Base-by-base conservation (phyloP, 1,140 invertebrate species). In the Danaus plexippus region DNA sequence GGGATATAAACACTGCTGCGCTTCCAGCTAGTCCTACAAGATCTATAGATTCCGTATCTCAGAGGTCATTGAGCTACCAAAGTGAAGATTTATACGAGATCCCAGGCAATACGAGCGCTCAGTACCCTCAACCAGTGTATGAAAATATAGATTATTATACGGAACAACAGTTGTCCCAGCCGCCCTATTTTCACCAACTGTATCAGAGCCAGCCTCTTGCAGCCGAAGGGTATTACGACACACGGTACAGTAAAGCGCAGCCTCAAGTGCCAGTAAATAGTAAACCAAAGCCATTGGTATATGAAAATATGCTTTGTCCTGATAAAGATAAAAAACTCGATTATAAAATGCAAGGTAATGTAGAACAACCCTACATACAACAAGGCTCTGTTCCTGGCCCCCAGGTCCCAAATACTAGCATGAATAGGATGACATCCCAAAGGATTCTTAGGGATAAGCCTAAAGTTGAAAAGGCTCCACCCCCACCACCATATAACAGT, bases 131-230 rank as follows among this genome's bases (percentile, higher is more conserved):
- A 50, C 92, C 91, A 32, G 91, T 95, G 15, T 95, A 95, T 77
- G 94, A 95, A 78, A 95, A 95, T 80, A 89, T 95, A 44, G 93
- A 94, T 60, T 94, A 93, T 78, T 94, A 94, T 84, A 86, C 89
- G 9, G 84, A 86, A 43, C 77, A 76, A 58, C 76, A 81, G 9
- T 75, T 86, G 7, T 77, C 83, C 10, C 89, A 90, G 64, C 88
- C 90, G 9, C 88, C 90, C 2, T 93, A 92, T 70, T 92, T 91
- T 69, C 89, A 92, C 71, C 89, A 91, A 51, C 75, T 85, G 69
- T 83, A 87, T 42, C 82, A 81, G 52, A 73, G 73, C n/a, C 73
- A 79, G 11, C 73, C 84, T 7, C 69, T 76, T 22, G 88, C 88
- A 0, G 57, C 87, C 11, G 85, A 88, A 45, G 89, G 90, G 2